These are phyloP conservation scores for Esox lucius DNA, from an alignment of 2,797 vertebrate species.

Conservation along the genomic window DNA sequence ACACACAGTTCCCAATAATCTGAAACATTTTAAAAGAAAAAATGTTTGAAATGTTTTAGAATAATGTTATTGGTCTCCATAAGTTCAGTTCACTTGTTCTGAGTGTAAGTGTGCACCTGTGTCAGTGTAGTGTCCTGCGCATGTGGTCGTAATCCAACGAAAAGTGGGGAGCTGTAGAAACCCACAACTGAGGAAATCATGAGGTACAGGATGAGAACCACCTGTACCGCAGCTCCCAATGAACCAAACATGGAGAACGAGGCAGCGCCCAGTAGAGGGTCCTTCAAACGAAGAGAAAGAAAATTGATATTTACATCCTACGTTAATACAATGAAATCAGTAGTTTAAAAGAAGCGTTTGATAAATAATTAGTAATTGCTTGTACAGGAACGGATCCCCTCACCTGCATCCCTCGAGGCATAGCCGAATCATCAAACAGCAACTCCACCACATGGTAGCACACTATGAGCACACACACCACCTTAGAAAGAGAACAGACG, in stretches of 20 bases:
- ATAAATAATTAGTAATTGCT: neutral
- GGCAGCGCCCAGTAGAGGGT: slow-evolving; percentile 76
- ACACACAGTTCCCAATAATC: slow-evolving; percentile 88
- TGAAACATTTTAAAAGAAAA: no score
- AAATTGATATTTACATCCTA: neutral
- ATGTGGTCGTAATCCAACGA: slow-evolving; percentile 74
- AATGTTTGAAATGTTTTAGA: no score
- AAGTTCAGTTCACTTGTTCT: no score
- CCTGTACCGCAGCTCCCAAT: slow-evolving; percentile 82
- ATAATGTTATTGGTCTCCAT: neutral
- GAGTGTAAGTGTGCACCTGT: slow-evolving; percentile 68
- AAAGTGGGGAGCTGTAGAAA: slow-evolving; percentile 84
- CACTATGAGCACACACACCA: slow-evolving; percentile 81
- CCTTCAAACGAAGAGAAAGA: slow-evolving; percentile 56
- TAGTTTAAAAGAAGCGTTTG: neutral
- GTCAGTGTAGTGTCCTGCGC: slow-evolving; percentile 80
- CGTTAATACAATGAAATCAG: neutral
- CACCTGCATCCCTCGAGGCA: slow-evolving; percentile 86
- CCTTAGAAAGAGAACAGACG: slow-evolving; percentile 59
- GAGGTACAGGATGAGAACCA: slow-evolving; percentile 86
- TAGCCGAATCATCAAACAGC: slow-evolving; percentile 83
- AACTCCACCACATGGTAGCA: slow-evolving; percentile 84
- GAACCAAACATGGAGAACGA: slow-evolving; percentile 86
- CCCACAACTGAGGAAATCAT: slow-evolving; percentile 85
- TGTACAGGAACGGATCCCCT: neutral